Percentiles rank a stretch among this genome's conserved stretches.
phyloP scores from a whole-genome alignment of 2,797 vertebrate species.

The Megaceryle alcyon region DNA sequence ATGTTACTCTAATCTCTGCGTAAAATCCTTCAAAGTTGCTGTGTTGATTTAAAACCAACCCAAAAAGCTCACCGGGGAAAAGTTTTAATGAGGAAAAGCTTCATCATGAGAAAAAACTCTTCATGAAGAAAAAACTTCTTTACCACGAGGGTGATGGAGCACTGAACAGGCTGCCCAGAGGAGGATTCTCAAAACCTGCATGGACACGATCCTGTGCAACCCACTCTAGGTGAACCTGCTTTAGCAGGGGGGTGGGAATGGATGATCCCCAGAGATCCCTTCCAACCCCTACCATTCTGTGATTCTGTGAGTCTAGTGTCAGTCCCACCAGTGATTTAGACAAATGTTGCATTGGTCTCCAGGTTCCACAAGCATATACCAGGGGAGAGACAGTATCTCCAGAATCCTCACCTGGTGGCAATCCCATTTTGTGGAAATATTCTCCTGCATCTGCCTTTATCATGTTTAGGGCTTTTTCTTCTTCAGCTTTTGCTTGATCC shows the following conservation, averaged over 20 bases:
- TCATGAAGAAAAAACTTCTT: neutral
- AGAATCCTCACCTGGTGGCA: conserved; percentile 81
- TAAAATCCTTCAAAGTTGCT: neutral
- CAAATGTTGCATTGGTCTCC: accelerated
- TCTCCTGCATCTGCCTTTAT: conserved; percentile 61
- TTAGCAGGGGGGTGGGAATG: neutral
- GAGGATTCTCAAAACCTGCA: neutral
- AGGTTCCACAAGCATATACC: neutral
- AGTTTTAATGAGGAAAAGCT: neutral
- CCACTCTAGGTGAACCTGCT: neutral
- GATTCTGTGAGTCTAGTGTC: neutral
- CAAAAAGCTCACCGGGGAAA: neutral
- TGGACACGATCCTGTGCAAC: neutral
- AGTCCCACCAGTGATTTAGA: neutral
- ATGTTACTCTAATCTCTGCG: neutral
- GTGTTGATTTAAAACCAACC: neutral
- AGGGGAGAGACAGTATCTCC: neutral
- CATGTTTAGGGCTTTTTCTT: conserved; percentile 67
- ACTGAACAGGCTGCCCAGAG: neutral
- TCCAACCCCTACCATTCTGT: neutral
- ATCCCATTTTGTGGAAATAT: conserved; percentile 39
- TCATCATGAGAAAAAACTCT: neutral
- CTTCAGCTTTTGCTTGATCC: conserved; percentile 76
- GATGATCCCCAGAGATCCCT: neutral
- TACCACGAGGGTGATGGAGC: neutral